Evolutionary conservation across 2,888 invertebrate genomes (phyloP), one percentile per base, ranked within the genome.

Genomic region (Ametastegia equiseti): DNA sequence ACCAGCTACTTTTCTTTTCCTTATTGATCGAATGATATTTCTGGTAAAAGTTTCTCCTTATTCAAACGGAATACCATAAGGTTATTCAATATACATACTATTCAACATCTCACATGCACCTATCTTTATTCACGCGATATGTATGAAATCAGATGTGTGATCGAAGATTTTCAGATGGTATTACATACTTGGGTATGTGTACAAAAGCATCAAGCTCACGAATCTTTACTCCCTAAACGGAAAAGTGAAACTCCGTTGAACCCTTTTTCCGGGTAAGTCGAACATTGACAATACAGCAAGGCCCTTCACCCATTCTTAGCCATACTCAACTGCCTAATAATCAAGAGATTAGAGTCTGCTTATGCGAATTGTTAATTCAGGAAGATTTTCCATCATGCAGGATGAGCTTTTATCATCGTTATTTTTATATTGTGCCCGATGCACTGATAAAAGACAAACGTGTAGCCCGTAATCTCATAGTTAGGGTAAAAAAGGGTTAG

Each of bases 181-280:
- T 5, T 42, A 42, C 5, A 9, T 9, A 42, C 5, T 9, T 42
- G 5, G 5, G 60, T 30, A 15, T 19, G 30, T 30, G 23, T 23
- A 1, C 6, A 30, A 19, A 60, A 15, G 60, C 60, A 30, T 60
- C 13, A 30, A 60, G 27, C 60, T 60, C 1, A 60, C 15, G 30
- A 30, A 60, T 11, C 27, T 23, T 13, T 30, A 30, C 6, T 15
- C 60, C 1, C 30, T 60, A 30, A 60, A 30, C 30, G 60, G 9
- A 39, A 67, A 54, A 54, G 54, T 54, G n/a, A 2, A 54, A 54
- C 15, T n/a, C 54, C n/a, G 5, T 19, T n/a, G 65, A 27, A 71
- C 71, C 45, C 27, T 15, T 71, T 71, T 45, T 47, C 71, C 42
- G 45, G 71, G 27, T 30, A 71, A 47, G 42, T 47, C 47, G 47